A percentile compares a stretch with the other conserved stretches of the same genome.
Conservation (phyloP, 2,888 invertebrate species). For the Cetonia aurata region DNA sequence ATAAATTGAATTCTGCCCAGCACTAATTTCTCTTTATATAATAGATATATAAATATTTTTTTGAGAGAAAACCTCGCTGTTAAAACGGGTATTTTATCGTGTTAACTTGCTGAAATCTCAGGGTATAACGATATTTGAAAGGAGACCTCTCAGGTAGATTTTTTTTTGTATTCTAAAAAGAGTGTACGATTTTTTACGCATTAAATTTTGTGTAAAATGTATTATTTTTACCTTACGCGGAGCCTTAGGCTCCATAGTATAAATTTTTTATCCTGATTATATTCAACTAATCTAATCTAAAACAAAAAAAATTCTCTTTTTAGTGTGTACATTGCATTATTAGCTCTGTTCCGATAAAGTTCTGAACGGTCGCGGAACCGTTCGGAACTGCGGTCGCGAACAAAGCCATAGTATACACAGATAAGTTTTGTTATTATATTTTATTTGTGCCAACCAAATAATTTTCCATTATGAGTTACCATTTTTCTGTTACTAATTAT, state of each 20-base stretch:
- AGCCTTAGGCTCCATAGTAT: constrained; percentile 39
- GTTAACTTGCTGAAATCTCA: constrained; percentile 40
- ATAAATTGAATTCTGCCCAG: too few relatives aligned
- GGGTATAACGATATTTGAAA: constrained; percentile 42
- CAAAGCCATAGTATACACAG: neutral
- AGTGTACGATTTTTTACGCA: constrained; percentile 7
- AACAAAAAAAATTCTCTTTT: constrained; percentile 20
- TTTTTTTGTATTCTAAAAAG: constrained; percentile 20
- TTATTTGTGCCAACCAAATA: constrained; percentile 39
- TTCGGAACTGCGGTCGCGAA: too few relatives aligned
- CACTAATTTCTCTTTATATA: too few relatives aligned
- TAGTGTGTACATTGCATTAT: constrained; percentile 22
- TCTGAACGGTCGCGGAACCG: too few relatives aligned
- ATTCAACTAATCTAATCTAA: constrained; percentile 21
- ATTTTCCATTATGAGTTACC: constrained; percentile 34
- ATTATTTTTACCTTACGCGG: constrained; percentile 24
- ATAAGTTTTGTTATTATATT: constrained; percentile 36
- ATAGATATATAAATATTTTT: neutral
- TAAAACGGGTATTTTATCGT: constrained; percentile 46
- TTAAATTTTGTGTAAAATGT: constrained; percentile 26
- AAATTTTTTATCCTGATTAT: constrained; percentile 20
- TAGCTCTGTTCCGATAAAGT: too few relatives aligned
- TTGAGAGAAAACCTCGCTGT: constrained; percentile 25
- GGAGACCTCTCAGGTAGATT: constrained; percentile 47
- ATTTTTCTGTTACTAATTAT: constrained; percentile 42